Evolutionary conservation across 2,113 vertebrate species (phyloP), one percentile per base, ranked within the genome.

Genomic region (Prinia subflava): DNA sequence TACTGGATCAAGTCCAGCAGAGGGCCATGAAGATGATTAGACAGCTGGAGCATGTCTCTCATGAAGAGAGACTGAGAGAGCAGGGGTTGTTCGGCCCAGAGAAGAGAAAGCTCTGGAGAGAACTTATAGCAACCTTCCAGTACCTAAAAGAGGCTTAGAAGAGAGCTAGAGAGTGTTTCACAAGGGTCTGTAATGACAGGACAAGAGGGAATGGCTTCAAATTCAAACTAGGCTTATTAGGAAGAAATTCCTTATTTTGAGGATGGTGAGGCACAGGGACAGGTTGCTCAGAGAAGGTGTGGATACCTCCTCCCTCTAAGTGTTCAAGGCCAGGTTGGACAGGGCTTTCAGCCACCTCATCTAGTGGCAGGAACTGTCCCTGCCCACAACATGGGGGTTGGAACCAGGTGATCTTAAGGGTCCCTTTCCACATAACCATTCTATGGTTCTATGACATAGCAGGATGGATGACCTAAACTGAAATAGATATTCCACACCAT

Each of bases 311-410:
- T 41, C 13, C 35, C 30, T 31, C 0, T 21, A 79, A 63, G 30
- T 25, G 24, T 24, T 28, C 47, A 62, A 46, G 63, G 44, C 9
- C 63, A 37, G 11, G 30, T 15, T 63, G 49, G 30, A 71, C 22
- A 41, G n/a, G 24, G 16, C 65, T 71, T 47, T 31, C 49, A 79
- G 30, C 7, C 41, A 49, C 14, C 25, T 35, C 0, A 0, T 71
- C 13, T 31, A 41, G 41, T 27, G 35, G 16, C 41, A 53, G 28
- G 7, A 70, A 46, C 6, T 27, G 14, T 42, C 42, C 35, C 24
- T 64, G 30, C 4, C 49, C 35, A 63, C 0, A 0, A 42, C 31
- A 31, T 9, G 17, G 15, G 21, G 10, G 3, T 3, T 50, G 42
- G 59, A 73, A 57, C 27, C 33, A 71, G 35, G 49, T 49, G 6